Evolutionary conservation across 2,888 invertebrate species (phyloP), one percentile per base, ranked within the genome.

Genomic region (Spodoptera picta): DNA sequence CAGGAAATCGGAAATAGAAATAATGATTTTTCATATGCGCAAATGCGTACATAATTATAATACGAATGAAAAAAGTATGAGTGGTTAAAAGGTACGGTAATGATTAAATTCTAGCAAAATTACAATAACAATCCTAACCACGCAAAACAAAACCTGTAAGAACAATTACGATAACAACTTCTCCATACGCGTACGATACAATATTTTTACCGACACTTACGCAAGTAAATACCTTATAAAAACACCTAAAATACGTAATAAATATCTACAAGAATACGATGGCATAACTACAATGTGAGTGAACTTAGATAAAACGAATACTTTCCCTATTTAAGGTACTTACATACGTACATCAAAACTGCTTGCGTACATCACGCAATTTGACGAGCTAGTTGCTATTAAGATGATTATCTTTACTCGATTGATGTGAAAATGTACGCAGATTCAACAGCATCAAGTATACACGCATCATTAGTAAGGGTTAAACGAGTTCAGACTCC

Each of bases 331-430:
- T 23, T 52, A 52, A 64, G 55, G 69, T 65, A 55, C 51, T 54
- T 12, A 44, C 43, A 48, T 48, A 45, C 41, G 23, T 46, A 24
- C 43, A 57, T 44, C 36, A 23, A 46, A 46, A 41, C 56, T 55
- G 27, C 45, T 70, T 53, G 64, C 47, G 65, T 62, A 67, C 69
- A 70, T 47, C 77, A 65, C 74, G 79, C 74, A 55, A 69, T 63
- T 53, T 65, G 59, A 73, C 57, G 51, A 69, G 58, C 48, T 57
- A 27, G 44, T 6, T 27, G 48, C 73, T 42, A 61, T 73, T 73
- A 57, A 59, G 62, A 75, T 66, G 27, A 60, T 50, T 65, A 65
- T 78, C 63, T 54, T 57, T 46, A 43, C 31, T 69, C 62, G 45
- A 73, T 56, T 59, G 51, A 68, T 64, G 59, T 24, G 48, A 68